Conservation (phyloP, 2,888 invertebrate species). For the Drosophila yooni region DNA sequence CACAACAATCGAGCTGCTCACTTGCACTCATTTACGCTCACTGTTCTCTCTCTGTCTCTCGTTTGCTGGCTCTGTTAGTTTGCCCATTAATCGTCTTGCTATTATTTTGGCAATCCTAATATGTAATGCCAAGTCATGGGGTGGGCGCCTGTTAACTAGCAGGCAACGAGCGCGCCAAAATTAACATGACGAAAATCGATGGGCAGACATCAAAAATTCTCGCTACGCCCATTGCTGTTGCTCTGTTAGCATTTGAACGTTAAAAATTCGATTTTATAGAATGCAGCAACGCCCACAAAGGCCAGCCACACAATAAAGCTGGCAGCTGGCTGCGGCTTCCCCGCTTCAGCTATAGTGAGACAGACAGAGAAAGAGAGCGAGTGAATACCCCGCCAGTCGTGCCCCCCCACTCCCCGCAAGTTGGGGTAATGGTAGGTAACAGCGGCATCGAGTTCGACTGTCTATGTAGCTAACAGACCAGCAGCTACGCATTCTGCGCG, state of each 20-base stretch:
- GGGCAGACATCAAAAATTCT: slow-evolving; percentile 26
- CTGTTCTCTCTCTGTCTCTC: slow-evolving; percentile 8
- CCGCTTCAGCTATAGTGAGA: slow-evolving; percentile 12
- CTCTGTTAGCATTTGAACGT: slow-evolving; percentile 82
- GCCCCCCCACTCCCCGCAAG: neutral
- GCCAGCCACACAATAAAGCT: slow-evolving; percentile 19
- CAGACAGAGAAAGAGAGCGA: slow-evolving; percentile 6
- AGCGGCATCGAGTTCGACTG: slow-evolving; percentile 30
- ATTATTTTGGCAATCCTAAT: slow-evolving; percentile 81
- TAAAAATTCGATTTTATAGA: slow-evolving; percentile 83
- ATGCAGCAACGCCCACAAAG: slow-evolving; percentile 76
- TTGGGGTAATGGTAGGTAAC: slow-evolving; percentile 39
- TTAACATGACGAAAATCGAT: slow-evolving; percentile 67
- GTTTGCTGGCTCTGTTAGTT: slow-evolving; percentile 2
- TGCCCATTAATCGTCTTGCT: slow-evolving; percentile 76
- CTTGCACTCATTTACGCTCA: slow-evolving; percentile 4
- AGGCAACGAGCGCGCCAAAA: slow-evolving; percentile 64
- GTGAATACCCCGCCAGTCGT: neutral
- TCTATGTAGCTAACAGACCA: slow-evolving; percentile 59
- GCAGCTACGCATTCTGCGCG: slow-evolving; percentile 78
- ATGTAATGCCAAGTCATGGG: slow-evolving; percentile 73
- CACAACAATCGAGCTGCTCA: slow-evolving; percentile 4
- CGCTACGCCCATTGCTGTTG: slow-evolving; percentile 58
- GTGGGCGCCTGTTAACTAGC: slow-evolving; percentile 80
- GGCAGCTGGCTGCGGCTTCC: slow-evolving; percentile 26